A percentile compares a stretch with the other conserved stretches of the same genome.
Evolutionary conservation across 1,140 invertebrate genomes (phyloP).

Genomic region (Drosophila asahinai): DNA sequence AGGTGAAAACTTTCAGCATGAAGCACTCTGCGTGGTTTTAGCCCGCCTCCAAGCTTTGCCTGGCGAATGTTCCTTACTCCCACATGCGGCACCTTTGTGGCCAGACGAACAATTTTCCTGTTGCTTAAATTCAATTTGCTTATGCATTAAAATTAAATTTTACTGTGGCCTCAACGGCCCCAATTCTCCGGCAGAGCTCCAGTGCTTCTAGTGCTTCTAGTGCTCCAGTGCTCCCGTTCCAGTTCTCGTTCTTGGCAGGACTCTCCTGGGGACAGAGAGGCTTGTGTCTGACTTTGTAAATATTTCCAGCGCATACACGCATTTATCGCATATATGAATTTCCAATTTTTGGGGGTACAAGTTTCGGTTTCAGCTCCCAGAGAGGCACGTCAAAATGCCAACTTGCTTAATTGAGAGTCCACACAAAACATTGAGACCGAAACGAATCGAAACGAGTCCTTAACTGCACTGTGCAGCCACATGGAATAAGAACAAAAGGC

Average conservation of each 20-base stretch:
- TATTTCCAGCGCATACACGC: conserved; percentile 40
- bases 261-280: conserved; percentile 11
- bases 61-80: conserved; percentile 9
- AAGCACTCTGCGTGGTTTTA: conserved; percentile 37
- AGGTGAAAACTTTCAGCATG: conserved; percentile 44
- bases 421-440: conserved; percentile 52
- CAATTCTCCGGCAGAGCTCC: not conserved
- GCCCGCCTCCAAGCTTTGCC: not conserved
- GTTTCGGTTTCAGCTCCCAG: conserved; percentile 38
- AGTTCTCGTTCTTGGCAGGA: conserved; percentile 1
- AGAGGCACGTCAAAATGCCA: conserved; percentile 53
- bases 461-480: conserved; percentile 45
- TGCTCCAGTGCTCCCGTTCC: not conserved
- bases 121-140: conserved; percentile 78
- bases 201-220: not conserved
- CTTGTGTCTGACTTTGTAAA: conserved; percentile 51
- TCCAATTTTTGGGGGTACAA: conserved; percentile 35
- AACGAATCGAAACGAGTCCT: conserved; percentile 31
- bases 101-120: conserved; percentile 68
- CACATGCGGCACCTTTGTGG: conserved; percentile 61
- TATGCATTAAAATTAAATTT: conserved; percentile 72
- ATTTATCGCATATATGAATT: conserved; percentile 41
- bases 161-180: conserved; percentile 31
- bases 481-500: conserved; percentile 44
- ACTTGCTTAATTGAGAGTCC: conserved; percentile 71